These are phyloP conservation scores for Tetragonula carbonaria DNA, from an alignment of 2,888 invertebrate genomes.

Conservation along the genomic window DNA sequence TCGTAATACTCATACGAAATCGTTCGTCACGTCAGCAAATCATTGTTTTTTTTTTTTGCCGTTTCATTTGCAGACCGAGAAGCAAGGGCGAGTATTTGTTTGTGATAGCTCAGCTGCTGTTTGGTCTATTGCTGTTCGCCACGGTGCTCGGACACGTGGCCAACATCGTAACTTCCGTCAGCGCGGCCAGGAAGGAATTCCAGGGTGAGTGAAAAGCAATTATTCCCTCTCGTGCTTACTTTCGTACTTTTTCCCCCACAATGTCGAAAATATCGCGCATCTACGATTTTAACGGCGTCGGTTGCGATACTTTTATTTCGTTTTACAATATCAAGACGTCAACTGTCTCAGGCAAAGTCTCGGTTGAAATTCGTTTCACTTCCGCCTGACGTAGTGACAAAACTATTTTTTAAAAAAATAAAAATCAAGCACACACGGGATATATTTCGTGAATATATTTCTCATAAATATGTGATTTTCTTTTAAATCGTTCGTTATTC, in stretches of 20 bases:
- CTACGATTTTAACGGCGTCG: no score
- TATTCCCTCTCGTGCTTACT: conserved; percentile 28
- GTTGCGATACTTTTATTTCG: conserved; percentile 14
- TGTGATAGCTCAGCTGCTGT: conserved; percentile 96
- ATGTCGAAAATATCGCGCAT: neutral
- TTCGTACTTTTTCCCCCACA: neutral
- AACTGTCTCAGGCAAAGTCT: no score
- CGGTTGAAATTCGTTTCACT: no score
- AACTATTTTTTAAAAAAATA: no score
- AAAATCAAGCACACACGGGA: no score
- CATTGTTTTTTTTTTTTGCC: neutral
- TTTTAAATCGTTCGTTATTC: no score
- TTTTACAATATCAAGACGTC: neutral
- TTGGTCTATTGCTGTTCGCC: conserved; percentile 97
- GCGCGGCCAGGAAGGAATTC: conserved; percentile 98
- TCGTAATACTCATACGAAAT: no score
- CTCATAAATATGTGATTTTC: no score
- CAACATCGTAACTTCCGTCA: conserved; percentile 98
- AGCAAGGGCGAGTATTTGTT: conserved; percentile 98
- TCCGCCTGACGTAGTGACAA: no score
- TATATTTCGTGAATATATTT: no score
- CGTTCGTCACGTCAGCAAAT: neutral
- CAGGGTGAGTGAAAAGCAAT: conserved; percentile 90
- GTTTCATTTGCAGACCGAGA: conserved; percentile 87
- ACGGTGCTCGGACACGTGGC: conserved; percentile 98